Conservation (phyloP, 2,797 vertebrate genomes). For the Pseudochirops cupreus region DNA sequence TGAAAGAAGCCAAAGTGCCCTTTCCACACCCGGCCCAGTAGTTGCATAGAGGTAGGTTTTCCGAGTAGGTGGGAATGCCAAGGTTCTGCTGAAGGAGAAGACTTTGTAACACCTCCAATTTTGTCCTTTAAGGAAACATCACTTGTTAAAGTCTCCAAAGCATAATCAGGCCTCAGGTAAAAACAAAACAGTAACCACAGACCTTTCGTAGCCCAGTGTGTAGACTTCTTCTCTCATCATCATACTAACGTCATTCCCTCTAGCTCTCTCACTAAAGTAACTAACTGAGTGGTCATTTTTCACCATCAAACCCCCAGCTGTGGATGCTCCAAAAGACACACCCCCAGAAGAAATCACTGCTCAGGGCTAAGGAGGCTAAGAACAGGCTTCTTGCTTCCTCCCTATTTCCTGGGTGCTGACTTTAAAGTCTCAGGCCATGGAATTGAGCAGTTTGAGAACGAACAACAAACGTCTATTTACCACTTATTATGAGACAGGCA, state of each 20-base stretch:
- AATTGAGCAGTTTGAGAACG: background rate
- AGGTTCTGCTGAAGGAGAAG: background rate
- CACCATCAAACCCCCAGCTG: background rate
- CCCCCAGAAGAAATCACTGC: too few relatives aligned
- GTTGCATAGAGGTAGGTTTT: background rate
- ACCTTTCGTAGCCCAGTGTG: background rate
- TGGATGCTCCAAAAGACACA: background rate
- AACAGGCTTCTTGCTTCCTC: background rate
- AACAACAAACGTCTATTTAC: background rate
- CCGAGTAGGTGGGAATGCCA: background rate
- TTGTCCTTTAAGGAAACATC: background rate
- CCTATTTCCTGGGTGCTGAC: background rate
- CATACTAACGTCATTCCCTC: background rate
- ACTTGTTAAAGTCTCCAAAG: background rate
- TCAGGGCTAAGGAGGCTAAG: background rate
- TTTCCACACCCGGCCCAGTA: background rate
- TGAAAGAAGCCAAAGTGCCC: background rate
- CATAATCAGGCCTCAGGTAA: background rate
- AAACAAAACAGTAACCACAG: background rate
- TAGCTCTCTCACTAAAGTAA: background rate
- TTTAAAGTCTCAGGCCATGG: background rate
- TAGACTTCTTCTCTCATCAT: background rate
- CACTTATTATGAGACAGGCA: background rate
- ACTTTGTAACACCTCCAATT: background rate
- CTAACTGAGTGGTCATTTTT: background rate